These are phyloP conservation scores for Nephrotoma flavescens DNA, from an alignment of 2,888 invertebrate species.

Conservation along the genomic window DNA sequence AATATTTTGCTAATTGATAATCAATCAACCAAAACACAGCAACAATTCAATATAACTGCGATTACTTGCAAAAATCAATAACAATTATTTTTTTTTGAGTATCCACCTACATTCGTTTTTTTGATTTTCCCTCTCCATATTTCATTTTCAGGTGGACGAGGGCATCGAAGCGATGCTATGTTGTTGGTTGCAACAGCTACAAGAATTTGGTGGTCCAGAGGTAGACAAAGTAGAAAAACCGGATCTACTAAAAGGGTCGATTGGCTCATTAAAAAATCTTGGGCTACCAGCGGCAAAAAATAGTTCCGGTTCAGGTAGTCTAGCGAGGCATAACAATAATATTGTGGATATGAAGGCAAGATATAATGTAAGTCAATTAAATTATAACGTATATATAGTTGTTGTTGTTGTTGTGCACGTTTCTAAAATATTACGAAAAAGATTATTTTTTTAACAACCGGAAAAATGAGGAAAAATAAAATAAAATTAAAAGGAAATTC, in stretches of 20 bases:
- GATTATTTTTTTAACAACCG: background rate
- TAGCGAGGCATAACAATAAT: constrained; percentile 40
- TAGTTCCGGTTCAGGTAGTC: constrained; percentile 34
- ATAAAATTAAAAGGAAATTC: background rate
- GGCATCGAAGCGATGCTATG: constrained; percentile 77
- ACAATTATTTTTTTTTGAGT: background rate
- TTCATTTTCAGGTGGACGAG: constrained; percentile 46
- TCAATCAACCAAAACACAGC: background rate
- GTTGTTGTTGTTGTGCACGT: background rate
- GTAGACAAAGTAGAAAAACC: constrained; percentile 70
- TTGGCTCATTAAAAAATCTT: constrained; percentile 45
- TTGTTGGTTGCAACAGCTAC: constrained; percentile 70
- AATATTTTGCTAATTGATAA: background rate
- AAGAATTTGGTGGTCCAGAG: constrained; percentile 70
- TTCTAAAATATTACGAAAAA: background rate
- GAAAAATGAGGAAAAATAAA: background rate
- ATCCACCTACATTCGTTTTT: background rate
- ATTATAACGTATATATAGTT: background rate
- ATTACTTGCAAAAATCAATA: background rate
- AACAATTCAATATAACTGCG: background rate
- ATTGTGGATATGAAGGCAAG: constrained; percentile 56
- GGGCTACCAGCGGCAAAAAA: constrained; percentile 29
- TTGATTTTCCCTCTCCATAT: background rate
- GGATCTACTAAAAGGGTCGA: constrained; percentile 64
- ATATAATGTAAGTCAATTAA: constrained; percentile 54